Percentiles rank a stretch among this genome's conserved stretches.
phyloP scores from a whole-genome alignment of 2,888 invertebrate species.

The Cacoxenus indagator region DNA sequence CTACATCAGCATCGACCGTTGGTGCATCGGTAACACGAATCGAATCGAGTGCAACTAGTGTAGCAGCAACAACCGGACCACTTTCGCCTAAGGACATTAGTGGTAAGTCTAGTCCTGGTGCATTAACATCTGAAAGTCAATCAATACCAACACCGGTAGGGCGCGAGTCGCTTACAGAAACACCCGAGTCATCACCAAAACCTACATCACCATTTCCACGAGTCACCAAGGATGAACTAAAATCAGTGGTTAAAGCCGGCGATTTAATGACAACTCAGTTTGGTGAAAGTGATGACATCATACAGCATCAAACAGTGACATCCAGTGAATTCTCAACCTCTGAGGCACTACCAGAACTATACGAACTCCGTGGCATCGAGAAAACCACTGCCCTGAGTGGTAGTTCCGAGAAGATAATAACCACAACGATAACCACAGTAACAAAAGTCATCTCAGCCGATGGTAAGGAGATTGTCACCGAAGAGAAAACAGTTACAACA shows the following conservation, averaged over 20 bases:
- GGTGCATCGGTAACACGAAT: conserved; percentile 42
- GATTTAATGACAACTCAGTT: conserved; percentile 41
- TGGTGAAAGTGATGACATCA: not conserved
- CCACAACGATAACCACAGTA: conserved; percentile 69
- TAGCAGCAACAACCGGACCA: conserved; percentile 64
- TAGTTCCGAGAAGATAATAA: conserved; percentile 69
- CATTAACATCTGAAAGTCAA: conserved; percentile 73
- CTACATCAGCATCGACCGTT: conserved; percentile 37
- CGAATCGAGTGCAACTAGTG: conserved; percentile 51
- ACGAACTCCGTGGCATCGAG: conserved; percentile 64
- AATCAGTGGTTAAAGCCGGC: conserved; percentile 50
- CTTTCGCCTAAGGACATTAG: conserved; percentile 71
- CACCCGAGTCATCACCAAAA: conserved; percentile 70
- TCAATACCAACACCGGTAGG: conserved; percentile 75
- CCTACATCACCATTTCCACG: conserved; percentile 70
- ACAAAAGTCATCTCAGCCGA: conserved; percentile 69
- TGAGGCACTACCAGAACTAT: conserved; percentile 67
- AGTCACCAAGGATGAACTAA: conserved; percentile 65
- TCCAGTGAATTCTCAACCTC: conserved; percentile 30
- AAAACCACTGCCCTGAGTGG: conserved; percentile 62
- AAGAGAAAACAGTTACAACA: conserved; percentile 69
- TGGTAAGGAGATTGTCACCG: conserved; percentile 69
- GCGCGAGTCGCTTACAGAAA: conserved; percentile 74
- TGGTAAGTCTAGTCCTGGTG: conserved; percentile 70
- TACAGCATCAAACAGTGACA: not conserved